Percentiles rank a stretch among this genome's conserved stretches.
phyloP scores from a whole-genome alignment of 2,113 vertebrate genomes.

The Sylvietta virens region DNA sequence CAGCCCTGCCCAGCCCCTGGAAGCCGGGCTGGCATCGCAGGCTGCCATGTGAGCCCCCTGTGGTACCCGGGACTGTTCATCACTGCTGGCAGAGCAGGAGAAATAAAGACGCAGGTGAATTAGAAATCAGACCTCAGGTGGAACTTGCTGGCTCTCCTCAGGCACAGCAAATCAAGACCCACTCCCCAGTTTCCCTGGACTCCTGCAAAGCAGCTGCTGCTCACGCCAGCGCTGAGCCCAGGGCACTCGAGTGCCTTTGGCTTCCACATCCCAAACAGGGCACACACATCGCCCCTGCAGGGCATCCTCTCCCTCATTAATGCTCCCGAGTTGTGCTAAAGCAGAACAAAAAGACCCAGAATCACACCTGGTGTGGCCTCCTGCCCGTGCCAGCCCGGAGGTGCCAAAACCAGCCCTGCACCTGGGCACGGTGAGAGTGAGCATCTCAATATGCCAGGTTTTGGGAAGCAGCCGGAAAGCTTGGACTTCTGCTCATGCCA shows the following conservation, averaged over 20 bases:
- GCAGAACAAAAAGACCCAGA: neutral
- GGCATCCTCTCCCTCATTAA: fast-evolving
- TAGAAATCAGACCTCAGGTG: neutral
- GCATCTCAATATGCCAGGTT: fast-evolving
- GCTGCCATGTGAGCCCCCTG: neutral
- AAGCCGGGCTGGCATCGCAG: fast-evolving
- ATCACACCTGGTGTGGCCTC: neutral
- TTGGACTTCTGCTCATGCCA: neutral
- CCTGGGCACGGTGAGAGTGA: fast-evolving
- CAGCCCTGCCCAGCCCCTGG: neutral
- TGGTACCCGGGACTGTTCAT: fast-evolving
- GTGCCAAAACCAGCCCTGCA: neutral
- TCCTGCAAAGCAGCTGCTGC: neutral
- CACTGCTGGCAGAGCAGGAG: fast-evolving
- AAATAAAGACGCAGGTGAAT: neutral
- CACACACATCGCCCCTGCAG: neutral
- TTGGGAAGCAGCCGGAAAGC: neutral
- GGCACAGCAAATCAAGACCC: neutral
- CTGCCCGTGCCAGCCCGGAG: neutral
- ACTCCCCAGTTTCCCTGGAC: fast-evolving
- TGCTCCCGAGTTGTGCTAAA: fast-evolving
- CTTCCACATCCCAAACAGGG: neutral
- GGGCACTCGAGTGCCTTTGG: fast-evolving
- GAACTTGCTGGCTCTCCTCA: neutral
- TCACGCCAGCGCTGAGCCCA: fast-evolving